Base-by-base conservation (phyloP, 2,113 vertebrate genomes). In the Turnix velox region DNA sequence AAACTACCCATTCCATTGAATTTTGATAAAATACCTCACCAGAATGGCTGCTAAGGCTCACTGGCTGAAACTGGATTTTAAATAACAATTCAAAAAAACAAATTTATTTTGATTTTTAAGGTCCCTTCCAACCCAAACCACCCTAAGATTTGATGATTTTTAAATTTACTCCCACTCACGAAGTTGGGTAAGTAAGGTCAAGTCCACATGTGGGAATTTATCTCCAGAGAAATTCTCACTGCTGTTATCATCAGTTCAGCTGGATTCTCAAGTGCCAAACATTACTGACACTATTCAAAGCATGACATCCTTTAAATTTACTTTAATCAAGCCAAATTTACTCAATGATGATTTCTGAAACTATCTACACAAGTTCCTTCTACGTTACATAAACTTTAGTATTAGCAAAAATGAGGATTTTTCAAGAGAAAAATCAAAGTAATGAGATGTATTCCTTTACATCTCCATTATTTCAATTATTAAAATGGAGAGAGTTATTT, bases 211-310 rank as follows among this genome's bases (percentile, higher is more conserved):
- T 37, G 84, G 16, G 72, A 95, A 93, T 78, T 81, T 61, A 77
- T n/a, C 46, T 78, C 55, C 65, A 86, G 28, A 84, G 48, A 88
- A 74, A 86, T 91, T 87, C 91, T 86, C 92, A 78, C 59, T 92
- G 66, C 80, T 66, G 46, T 33, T 90, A 52, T 65, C 82, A 90
- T 79, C 73, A 73, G 61, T 72, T 91, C 52, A 86, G 67, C 77
- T 71, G 65, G 79, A 83, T 81, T 92, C 55, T 81, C 68, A 71
- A 83, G 54, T 40, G 11, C 7, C 31, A 51, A 57, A 91, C 67
- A 9, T n/a, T 78, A 30, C 72, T 88, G 71, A 72, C 28, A 78
- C 10, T 11, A 28, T 48, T 75, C 51, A 74, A 6, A 71, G 45
- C 23, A 61, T 30, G 58, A 84, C 37, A 57, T 24, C 19, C 46